These are phyloP conservation scores for Lates calcarifer DNA, from an alignment of 2,113 vertebrate species.

Conservation along the genomic window DNA sequence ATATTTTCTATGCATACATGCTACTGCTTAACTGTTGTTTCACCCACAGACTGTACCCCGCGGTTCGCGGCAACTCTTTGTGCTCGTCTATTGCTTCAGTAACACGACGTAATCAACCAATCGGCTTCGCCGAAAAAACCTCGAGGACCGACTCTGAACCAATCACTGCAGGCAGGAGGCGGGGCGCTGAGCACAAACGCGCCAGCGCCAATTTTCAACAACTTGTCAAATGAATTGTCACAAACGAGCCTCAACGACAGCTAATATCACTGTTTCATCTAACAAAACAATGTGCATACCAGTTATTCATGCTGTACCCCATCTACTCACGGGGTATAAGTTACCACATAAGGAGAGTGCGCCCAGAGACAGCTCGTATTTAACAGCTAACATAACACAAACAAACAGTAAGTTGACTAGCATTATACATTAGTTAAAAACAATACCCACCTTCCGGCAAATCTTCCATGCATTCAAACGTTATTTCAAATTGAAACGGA, in stretches of 20 bases:
- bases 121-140: constrained; percentile 8
- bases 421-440: background rate
- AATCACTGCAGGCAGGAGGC: constrained; percentile 70
- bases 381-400: background rate
- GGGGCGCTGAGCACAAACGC: constrained; percentile 70
- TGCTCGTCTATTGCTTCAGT: constrained; percentile 11
- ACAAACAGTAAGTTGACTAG: background rate
- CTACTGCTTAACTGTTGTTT: background rate
- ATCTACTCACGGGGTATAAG: background rate
- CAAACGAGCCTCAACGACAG: background rate
- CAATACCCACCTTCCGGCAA: constrained; percentile 88
- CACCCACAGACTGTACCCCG: too few species aligned
- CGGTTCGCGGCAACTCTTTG: constrained; percentile 59
- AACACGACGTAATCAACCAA: constrained; percentile 35
- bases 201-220: constrained; percentile 82
- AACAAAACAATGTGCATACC: background rate
- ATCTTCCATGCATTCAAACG: constrained; percentile 93
- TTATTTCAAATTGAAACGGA: constrained; percentile 94
- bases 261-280: background rate
- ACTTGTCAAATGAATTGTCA: constrained; percentile 13
- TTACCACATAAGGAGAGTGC: background rate
- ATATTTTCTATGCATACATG: background rate
- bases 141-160: background rate
- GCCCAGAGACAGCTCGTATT: background rate
- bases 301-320: too few species aligned